A percentile compares a stretch with the other conserved stretches of the same genome.
These are phyloP conservation scores for Drosophila gaucha DNA, from an alignment of 2,888 invertebrate species.

Conservation along the genomic window DNA sequence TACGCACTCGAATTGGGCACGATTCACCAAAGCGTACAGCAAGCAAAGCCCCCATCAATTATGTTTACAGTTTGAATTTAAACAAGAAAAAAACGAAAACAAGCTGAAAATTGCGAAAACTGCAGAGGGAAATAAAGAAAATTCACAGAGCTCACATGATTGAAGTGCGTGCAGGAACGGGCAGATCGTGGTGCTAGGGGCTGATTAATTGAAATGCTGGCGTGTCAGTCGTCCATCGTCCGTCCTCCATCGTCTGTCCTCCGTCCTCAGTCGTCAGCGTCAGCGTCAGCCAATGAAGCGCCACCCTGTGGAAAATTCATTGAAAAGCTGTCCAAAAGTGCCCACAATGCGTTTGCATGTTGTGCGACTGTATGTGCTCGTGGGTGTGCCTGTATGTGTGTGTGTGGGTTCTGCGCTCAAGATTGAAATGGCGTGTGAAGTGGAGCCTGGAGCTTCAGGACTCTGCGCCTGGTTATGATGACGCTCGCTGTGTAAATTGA, in stretches of 20 bases:
- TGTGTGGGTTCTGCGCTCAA: slow-evolving; percentile 8
- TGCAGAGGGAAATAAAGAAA: slow-evolving; percentile 4
- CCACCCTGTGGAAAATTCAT: slow-evolving; percentile 51
- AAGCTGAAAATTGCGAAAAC: not conserved
- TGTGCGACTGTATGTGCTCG: slow-evolving; percentile 11
- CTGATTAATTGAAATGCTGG: slow-evolving; percentile 65
- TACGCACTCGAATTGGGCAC: slow-evolving; percentile 43
- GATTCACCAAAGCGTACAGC: slow-evolving; percentile 11
- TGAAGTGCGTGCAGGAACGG: slow-evolving; percentile 3
- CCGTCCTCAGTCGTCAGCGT: slow-evolving; percentile 20
- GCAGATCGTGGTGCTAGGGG: not conserved
- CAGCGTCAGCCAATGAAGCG: slow-evolving; percentile 53
- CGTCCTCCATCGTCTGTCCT: not conserved
- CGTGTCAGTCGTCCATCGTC: slow-evolving; percentile 27
- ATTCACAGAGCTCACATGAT: slow-evolving; percentile 6
- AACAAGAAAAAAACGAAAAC: slow-evolving; percentile 18
- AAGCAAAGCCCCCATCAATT: slow-evolving; percentile 49
- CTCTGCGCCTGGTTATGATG: slow-evolving; percentile 30
- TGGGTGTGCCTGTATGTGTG: not conserved
- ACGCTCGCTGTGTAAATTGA: slow-evolving; percentile 56
- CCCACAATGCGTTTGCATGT: slow-evolving; percentile 26
- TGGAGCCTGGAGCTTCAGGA: slow-evolving; percentile 1
- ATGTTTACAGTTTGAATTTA: slow-evolving; percentile 51
- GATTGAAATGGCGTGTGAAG: slow-evolving; percentile 4
- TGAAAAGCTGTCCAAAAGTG: slow-evolving; percentile 44